Evolutionary conservation across 2,113 vertebrate genomes (phyloP), one percentile per base, ranked within the genome.

Genomic region (Pollimyrus isidori): DNA sequence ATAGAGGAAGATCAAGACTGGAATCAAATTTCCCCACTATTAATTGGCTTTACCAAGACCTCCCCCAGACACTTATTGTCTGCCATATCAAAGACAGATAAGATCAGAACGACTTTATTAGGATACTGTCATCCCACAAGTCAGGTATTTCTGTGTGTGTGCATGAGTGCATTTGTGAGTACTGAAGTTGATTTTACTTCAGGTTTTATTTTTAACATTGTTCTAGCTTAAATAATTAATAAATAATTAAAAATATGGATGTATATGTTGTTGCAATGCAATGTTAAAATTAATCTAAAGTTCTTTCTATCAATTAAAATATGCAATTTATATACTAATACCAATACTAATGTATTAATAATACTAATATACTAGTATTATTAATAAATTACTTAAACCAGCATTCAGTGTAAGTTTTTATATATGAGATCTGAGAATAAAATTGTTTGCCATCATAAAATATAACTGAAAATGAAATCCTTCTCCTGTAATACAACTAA

Each of bases 91-190:
- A 58, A 84, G 89, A 5, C 76, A 88, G 87, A 85, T n/a, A 84
- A 69, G 58, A 90, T 87, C n/a, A 87, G 69, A 89, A 91, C 83
- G 84, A 91, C 88, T 89, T 89, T 42, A 87, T 91, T 84, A 87
- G 73, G 69, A 82, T 53, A 10, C 82, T 58, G 19, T 82, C 56
- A 73, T 48, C 46, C 39, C 30, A 52, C 45, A 45, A 35, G 30
- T 3, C 15, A 2, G 23, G 2, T 80, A 30, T 82, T 15, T 80
- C 35, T 53, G 5, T 45, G 30, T 89, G 49, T 49, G 53, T 69
- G 53, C 84, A 58, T 65, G 23, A 88, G 42, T 26, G 39, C 10
- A 26, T 48, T 23, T 48, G 42, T 52, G 85, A 48, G 21, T 0
- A 21, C 48, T 23, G 19, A 10, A 26, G 45, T 10, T 82, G 39